Evolutionary conservation across 37 sponge, comb jelly and placozoan species (phyloP).

Genomic region (Hormiphora californensis): DNA sequence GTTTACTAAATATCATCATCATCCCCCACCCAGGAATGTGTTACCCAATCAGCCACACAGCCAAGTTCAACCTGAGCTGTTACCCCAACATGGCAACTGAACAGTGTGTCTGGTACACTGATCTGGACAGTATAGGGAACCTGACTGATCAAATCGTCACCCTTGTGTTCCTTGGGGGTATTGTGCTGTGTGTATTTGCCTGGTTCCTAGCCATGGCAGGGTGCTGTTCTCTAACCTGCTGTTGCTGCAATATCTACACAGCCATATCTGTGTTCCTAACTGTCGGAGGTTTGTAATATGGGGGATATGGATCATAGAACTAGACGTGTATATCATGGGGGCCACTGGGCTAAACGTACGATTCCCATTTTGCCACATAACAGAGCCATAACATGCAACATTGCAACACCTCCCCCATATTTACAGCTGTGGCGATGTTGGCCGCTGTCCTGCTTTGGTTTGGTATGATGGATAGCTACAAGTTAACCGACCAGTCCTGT

Average conservation of each 20-base stretch:
- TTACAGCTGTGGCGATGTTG: not conserved
- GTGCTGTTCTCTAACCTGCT: slow-evolving; percentile 32
- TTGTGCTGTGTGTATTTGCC: slow-evolving; percentile 42
- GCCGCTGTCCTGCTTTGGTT: slow-evolving; percentile 3
- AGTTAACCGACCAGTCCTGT: not conserved
- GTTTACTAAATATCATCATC: no score
- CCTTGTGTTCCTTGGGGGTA: slow-evolving; percentile 7
- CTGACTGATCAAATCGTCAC: not conserved
- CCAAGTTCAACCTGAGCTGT: not conserved
- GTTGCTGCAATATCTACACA: slow-evolving; percentile 34
- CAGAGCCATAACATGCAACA: not conserved
- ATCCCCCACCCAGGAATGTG: slow-evolving; percentile 1
- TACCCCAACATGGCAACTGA: not conserved
- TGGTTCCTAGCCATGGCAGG: not conserved
- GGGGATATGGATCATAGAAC: no score
- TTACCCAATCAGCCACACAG: slow-evolving; percentile 3
- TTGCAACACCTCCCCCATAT: not conserved
- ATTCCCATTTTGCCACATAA: no score
- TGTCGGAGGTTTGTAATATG: not conserved
- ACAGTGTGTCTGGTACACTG: not conserved
- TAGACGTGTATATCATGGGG: no score
- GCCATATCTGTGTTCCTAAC: not conserved
- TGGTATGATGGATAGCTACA: slow-evolving; percentile 15
- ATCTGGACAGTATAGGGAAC: not conserved
- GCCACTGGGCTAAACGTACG: no score